Percentiles rank a stretch among this genome's conserved stretches.
phyloP scores from a whole-genome alignment of 2,113 vertebrate species.

The Dicaeum eximium region DNA sequence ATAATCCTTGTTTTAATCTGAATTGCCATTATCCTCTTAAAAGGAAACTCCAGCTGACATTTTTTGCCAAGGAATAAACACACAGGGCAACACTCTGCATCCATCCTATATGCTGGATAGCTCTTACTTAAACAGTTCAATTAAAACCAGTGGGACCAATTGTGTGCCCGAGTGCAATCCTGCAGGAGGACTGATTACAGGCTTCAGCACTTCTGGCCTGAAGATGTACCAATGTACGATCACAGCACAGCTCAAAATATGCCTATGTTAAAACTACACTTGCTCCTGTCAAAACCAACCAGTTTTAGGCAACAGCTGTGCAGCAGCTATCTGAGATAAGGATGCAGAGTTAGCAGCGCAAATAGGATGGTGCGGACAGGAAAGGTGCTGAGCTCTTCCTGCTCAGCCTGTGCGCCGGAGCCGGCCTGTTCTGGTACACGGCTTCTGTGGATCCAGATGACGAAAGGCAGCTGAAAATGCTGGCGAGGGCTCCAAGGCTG shows the following conservation, averaged over 20 bases:
- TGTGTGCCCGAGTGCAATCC: neutral
- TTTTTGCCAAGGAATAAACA: neutral
- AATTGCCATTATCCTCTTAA: neutral
- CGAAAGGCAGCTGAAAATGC: neutral
- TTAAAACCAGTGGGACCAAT: neutral
- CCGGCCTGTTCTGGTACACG: neutral
- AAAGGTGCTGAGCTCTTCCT: conserved; percentile 41
- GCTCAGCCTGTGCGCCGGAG: neutral
- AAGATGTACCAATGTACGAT: neutral
- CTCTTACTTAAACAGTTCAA: neutral
- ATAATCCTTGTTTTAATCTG: neutral
- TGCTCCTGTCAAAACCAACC: neutral
- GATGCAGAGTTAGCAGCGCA: neutral
- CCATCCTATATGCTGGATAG: neutral
- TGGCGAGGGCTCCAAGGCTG: neutral
- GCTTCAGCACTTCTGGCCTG: neutral
- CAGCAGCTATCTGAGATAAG: conserved; percentile 17
- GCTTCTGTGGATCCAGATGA: conserved; percentile 27
- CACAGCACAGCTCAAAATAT: neutral
- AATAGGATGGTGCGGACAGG: neutral
- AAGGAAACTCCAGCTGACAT: neutral
- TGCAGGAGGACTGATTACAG: neutral
- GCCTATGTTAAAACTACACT: neutral
- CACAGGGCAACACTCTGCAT: neutral
- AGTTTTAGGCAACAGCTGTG: conserved; percentile 28